Conservation (phyloP, 2,113 vertebrate genomes). For the Siniperca knerii region DNA sequence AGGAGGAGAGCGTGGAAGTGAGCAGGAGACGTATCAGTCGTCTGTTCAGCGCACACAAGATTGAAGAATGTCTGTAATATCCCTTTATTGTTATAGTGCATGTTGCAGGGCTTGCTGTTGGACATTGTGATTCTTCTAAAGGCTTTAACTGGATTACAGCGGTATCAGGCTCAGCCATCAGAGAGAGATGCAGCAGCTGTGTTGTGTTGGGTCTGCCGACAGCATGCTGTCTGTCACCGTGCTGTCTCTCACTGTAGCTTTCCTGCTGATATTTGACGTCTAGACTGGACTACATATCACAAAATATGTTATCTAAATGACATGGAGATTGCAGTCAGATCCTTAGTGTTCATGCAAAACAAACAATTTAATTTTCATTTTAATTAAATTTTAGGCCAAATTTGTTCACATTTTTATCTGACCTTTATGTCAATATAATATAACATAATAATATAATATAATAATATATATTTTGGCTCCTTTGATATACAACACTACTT, state of each 20-base stretch:
- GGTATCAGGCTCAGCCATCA: slow-evolving; percentile 72
- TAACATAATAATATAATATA: too few relatives aligned
- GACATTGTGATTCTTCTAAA: slow-evolving; percentile 79
- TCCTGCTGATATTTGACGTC: slow-evolving; percentile 33
- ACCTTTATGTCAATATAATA: slow-evolving; percentile 20
- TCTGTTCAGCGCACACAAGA: slow-evolving; percentile 23
- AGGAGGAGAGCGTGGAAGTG: slow-evolving; percentile 32
- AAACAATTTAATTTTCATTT: neutral
- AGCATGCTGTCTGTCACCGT: slow-evolving; percentile 50
- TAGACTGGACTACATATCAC: slow-evolving; percentile 1
- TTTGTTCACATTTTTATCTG: neutral
- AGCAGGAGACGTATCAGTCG: slow-evolving; percentile 33
- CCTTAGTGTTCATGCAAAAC: neutral
- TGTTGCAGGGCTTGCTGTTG: slow-evolving; percentile 70
- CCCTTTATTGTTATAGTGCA: slow-evolving; percentile 77
- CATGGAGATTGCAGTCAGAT: neutral
- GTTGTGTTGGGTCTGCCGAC: slow-evolving; percentile 63
- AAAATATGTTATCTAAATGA: slow-evolving; percentile 28
- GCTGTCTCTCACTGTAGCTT: slow-evolving; percentile 34
- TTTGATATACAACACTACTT: neutral
- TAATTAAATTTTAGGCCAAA: neutral
- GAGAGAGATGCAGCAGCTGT: slow-evolving; percentile 67
- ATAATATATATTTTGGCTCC: neutral
- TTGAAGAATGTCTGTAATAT: slow-evolving; percentile 82
- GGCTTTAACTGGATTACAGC: slow-evolving; percentile 78